Evolutionary conservation across 2,113 vertebrate genomes (phyloP).

Genomic region (Sorex fumeus): DNA sequence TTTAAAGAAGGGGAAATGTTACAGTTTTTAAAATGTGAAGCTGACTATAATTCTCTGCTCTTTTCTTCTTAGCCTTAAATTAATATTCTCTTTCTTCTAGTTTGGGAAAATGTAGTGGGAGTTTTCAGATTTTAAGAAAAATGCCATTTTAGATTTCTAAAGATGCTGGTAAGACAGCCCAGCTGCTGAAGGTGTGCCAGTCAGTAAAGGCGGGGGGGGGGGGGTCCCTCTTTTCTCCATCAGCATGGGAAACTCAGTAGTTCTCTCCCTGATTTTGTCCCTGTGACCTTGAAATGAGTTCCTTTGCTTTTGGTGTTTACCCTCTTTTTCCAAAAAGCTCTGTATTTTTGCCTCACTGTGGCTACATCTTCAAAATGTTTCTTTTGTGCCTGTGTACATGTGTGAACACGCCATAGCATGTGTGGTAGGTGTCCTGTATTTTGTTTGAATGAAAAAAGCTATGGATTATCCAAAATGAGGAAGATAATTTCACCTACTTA

Average conservation of each 20-base stretch:
- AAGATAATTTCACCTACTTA: constrained; percentile 82
- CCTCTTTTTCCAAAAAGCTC: constrained; percentile 81
- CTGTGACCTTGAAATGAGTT: constrained; percentile 72
- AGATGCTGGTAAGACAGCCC: constrained; percentile 74
- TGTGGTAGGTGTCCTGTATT: constrained; percentile 81
- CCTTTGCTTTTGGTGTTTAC: constrained; percentile 58
- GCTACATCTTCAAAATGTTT: constrained; percentile 84
- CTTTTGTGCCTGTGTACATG: constrained; percentile 74
- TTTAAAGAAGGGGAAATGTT: constrained; percentile 65
- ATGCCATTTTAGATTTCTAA: constrained; percentile 62
- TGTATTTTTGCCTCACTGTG: constrained; percentile 86
- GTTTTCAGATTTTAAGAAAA: constrained; percentile 59
- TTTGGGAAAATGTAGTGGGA: constrained; percentile 81
- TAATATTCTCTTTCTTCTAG: constrained; percentile 85
- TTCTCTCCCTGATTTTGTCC: constrained; percentile 79
- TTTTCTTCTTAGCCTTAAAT: constrained; percentile 82
- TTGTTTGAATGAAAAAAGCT: constrained; percentile 85
- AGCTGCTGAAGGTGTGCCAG: neutral
- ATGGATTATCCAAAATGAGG: constrained; percentile 84
- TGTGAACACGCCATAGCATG: constrained; percentile 67
- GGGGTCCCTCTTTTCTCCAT: constrained; percentile 54
- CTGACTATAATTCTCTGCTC: constrained; percentile 76
- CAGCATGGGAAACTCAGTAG: constrained; percentile 74
- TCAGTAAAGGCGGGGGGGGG: constrained; percentile 70
- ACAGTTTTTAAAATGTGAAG: constrained; percentile 58